These are phyloP conservation scores for Leptodirus hochenwartii DNA, from an alignment of 2,888 invertebrate genomes.

Conservation along the genomic window DNA sequence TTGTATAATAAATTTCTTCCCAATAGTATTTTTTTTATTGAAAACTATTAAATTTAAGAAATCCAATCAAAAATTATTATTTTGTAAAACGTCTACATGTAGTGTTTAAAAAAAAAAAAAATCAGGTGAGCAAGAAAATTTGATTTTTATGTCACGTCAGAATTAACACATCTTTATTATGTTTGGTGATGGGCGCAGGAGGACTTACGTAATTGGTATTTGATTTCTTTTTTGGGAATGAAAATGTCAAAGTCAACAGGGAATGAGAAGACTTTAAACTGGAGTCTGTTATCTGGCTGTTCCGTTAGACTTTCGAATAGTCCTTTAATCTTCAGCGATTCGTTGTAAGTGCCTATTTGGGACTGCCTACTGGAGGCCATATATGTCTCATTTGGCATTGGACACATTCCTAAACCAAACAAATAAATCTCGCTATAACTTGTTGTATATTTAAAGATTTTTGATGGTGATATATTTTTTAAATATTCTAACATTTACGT, in stretches of 20 bases:
- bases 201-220: conserved; percentile 47
- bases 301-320: conserved; percentile 68
- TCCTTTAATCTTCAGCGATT: conserved; percentile 59
- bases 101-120: no score
- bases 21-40: no score
- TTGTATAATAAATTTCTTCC: no score
- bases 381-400: conserved; percentile 57
- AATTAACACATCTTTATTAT: no score
- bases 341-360: conserved; percentile 63
- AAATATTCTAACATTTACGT: no score
- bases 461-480: no score
- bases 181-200: no score
- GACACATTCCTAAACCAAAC: conserved; percentile 60
- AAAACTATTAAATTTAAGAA: no score
- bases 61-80: no score
- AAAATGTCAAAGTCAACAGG: conserved; percentile 56
- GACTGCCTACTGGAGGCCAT: conserved; percentile 60
- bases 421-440: conserved; percentile 11
- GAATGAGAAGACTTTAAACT: conserved; percentile 76
- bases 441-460: not conserved
- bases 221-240: conserved; percentile 45
- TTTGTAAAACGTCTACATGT: no score
- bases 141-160: no score
- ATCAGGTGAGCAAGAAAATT: no score
- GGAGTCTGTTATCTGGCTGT: conserved; percentile 52